Percentiles rank a stretch among this genome's conserved stretches.
These are phyloP conservation scores for Chiridota heheva DNA, from an alignment of 35 echinoderm and acorn worm species.

Conservation along the genomic window DNA sequence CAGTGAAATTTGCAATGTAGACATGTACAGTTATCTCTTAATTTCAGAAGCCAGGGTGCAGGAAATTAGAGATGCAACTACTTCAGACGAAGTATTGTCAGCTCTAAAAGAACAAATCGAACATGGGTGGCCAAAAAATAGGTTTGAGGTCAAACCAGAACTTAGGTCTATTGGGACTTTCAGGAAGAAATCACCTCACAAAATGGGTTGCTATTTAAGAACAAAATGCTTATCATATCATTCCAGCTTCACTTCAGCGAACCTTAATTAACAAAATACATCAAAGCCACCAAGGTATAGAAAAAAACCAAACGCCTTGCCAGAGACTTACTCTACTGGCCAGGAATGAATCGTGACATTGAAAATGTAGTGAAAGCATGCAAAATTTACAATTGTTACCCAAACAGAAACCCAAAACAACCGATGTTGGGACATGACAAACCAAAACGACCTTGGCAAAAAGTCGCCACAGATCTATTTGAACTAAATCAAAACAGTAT, in stretches of 20 bases:
- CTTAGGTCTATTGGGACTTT: conserved; percentile 3
- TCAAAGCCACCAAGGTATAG: conserved; percentile 46
- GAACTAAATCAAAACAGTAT: conserved; percentile 35
- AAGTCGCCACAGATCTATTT: conserved; percentile 48
- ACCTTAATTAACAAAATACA: conserved; percentile 38
- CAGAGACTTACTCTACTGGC: conserved; percentile 23
- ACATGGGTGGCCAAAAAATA: conserved; percentile 19
- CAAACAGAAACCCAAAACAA: conserved; percentile 15
- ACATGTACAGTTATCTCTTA: conserved; percentile 40
- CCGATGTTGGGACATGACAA: conserved; percentile 17
- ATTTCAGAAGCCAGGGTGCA: conserved; percentile 37
- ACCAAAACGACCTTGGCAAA: conserved; percentile 42
- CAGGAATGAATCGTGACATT: conserved; percentile 26
- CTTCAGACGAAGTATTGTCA: conserved; percentile 36
- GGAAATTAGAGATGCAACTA: conserved; percentile 32
- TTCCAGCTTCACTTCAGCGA: conserved; percentile 20
- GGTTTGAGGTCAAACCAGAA: neutral
- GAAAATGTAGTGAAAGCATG: conserved; percentile 30
- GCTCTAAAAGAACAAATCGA: neutral
- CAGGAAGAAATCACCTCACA: conserved; percentile 10
- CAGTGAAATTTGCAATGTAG: conserved; percentile 68
- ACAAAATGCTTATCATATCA: conserved; percentile 8
- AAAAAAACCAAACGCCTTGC: conserved; percentile 33
- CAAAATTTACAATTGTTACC: conserved; percentile 12
- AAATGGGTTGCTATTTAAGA: conserved; percentile 5